Evolutionary conservation across 2,797 vertebrate genomes (phyloP).

Genomic region (Muscicapa striata): DNA sequence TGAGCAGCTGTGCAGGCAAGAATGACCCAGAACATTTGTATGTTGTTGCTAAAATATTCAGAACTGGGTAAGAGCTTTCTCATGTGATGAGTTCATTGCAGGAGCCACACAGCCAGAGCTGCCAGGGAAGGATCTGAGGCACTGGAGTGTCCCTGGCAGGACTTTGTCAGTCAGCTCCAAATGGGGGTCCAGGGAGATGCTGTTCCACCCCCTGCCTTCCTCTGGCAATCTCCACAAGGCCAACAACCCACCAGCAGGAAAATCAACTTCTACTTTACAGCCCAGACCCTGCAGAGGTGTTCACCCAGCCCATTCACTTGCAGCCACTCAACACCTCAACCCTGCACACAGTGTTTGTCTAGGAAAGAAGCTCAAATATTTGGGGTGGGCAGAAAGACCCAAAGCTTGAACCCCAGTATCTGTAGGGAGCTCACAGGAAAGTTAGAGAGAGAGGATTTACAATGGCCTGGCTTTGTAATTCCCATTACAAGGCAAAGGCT

Average conservation of each 20-base stretch:
- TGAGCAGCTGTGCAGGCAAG: neutral
- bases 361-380: neutral
- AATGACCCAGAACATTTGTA: conserved; percentile 16
- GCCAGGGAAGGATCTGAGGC: neutral
- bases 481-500: neutral
- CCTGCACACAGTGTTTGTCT: rapidly evolving
- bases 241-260: neutral
- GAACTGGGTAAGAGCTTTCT: conserved; percentile 13
- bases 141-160: neutral
- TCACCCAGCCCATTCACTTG: neutral
- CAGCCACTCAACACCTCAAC: neutral
- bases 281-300: neutral
- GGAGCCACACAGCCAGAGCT: neutral
- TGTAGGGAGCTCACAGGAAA: neutral
- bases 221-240: neutral
- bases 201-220: neutral
- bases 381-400: neutral
- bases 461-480: neutral
- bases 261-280: neutral
- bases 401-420: neutral
- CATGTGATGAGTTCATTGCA: neutral
- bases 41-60: conserved; percentile 19
- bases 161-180: neutral
- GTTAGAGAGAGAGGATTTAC: neutral
- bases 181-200: neutral